Percentiles rank a stretch among this genome's conserved stretches.
These are phyloP conservation scores for Piaya cayana DNA, from an alignment of 2,113 vertebrate genomes.

Conservation along the genomic window DNA sequence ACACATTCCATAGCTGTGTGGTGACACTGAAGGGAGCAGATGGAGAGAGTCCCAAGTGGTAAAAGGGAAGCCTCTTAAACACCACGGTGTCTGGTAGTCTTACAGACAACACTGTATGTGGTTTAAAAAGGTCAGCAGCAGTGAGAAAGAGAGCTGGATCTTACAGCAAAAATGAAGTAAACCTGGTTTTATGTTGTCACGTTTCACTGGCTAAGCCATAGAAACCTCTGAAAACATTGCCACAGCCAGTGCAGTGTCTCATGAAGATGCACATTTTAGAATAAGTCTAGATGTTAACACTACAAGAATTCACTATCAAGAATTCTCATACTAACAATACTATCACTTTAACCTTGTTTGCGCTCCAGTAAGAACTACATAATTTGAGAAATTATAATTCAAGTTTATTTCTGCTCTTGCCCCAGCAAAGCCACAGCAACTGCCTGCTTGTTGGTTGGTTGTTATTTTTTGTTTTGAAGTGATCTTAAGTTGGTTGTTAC, in stretches of 20 bases:
- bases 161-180: background rate
- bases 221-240: background rate
- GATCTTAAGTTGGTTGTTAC: slow-evolving; percentile 32
- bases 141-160: background rate
- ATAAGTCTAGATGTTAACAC: background rate
- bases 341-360: background rate
- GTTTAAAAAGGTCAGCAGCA: background rate
- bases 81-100: background rate
- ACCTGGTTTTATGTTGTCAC: background rate
- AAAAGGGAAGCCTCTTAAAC: background rate
- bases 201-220: background rate
- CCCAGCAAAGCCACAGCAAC: background rate
- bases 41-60: background rate
- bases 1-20: background rate
- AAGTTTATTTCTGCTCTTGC: background rate
- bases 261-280: background rate
- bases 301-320: background rate
- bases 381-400: background rate
- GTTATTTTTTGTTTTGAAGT: background rate
- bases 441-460: background rate
- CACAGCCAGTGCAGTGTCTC: background rate
- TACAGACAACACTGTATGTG: background rate
- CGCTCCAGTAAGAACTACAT: background rate
- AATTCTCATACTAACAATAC: background rate
- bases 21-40: background rate